Evolutionary conservation across 2,888 invertebrate genomes (phyloP), one percentile per base, ranked within the genome.

Genomic region (Amiota communis): DNA sequence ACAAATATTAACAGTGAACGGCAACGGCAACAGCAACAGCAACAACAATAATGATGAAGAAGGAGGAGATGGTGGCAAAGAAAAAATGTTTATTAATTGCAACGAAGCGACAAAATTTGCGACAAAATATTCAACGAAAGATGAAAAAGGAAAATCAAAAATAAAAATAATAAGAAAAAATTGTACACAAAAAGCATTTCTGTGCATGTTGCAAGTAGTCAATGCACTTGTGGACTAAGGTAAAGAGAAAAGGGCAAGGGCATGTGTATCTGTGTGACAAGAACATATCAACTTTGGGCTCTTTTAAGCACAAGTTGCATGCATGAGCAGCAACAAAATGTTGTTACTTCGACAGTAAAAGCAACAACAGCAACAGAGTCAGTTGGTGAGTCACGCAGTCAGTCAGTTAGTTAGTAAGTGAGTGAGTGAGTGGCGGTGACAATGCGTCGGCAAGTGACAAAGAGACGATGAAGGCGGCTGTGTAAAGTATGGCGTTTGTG

Each of bases 71-170:
- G 36, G 3, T 36, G 23, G 49, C 20, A 83, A 83, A 36, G 36
- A 76, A 84, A 81, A 81, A 85, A 36, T 48, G 46, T 83, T 83
- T 85, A 83, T 85, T 84, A 83, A 85, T 83, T 83, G 83, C 85
- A 84, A 47, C 74, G 76, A 78, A 83, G 83, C 85, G 85, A 84
- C 83, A 82, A 81, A 81, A 79, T 80, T 70, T 59, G n/a, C 64
- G 72, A 67, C 15, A 49, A 69, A 12, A 69, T 53, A 15, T 36
- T 36, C 36, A 36, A 36, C 36, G 36, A 36, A 36, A 36, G 6
- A 36, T 36, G 36, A 36, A 36, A 36, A 36, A 36, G 36, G 36
- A 36, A 36, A 36, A 36, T 36, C 36, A 36, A 36, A 36, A n/a
- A n/a, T n/a, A n/a, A n/a, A 36, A 36, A 36, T 36, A 36, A 36